Evolutionary conservation across 2,113 vertebrate species (phyloP).

Genomic region (Pygoscelis antarcticus): DNA sequence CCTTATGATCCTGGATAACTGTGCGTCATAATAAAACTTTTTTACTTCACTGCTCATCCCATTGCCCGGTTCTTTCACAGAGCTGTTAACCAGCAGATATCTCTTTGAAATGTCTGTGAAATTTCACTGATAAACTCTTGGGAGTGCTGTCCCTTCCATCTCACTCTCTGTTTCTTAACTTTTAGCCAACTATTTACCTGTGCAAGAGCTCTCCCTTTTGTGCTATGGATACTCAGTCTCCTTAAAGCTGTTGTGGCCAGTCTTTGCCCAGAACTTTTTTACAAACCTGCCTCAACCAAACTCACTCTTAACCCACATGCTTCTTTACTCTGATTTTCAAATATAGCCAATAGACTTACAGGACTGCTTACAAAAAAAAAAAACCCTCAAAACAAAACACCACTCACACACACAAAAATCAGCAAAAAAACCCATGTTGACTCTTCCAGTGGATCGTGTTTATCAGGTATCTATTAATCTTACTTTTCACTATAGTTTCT

Average conservation of each 20-base stretch:
- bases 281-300: background rate
- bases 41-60: background rate
- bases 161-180: background rate
- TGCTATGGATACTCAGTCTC: background rate
- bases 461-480: background rate
- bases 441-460: background rate
- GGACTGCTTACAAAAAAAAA: background rate
- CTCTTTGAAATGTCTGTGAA: background rate
- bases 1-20: background rate
- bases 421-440: accelerated
- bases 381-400: accelerated
- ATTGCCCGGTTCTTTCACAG: background rate
- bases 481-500: background rate
- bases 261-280: background rate
- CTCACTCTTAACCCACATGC: background rate
- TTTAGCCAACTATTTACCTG: background rate
- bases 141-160: background rate
- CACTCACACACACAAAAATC: background rate
- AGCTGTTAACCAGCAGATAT: background rate
- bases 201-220: background rate
- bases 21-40: background rate
- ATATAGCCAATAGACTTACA: background rate
- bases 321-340: background rate
- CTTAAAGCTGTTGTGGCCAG: background rate
- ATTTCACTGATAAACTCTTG: background rate